Percentiles rank a stretch among this genome's conserved stretches.
Conservation (phyloP, 2,888 invertebrate genomes). For the Agriopis aurantiaria region DNA sequence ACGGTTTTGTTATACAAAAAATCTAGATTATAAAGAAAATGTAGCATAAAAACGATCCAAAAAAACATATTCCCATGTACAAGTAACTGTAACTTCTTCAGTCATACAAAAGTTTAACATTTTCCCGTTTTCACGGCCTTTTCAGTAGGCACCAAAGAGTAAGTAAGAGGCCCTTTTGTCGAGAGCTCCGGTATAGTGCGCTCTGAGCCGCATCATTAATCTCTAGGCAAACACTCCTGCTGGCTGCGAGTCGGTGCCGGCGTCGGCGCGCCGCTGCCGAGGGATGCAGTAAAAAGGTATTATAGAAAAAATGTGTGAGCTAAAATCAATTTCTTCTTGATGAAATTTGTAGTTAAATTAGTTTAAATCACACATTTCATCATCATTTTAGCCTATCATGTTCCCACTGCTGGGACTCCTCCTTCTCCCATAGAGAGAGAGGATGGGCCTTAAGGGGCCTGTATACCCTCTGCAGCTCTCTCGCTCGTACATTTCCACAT, state of each 20-base stretch:
- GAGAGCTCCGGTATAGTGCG: slow-evolving; percentile 66
- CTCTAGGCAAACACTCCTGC: slow-evolving; percentile 72
- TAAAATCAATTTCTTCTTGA: not conserved
- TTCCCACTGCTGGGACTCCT: too few species aligned
- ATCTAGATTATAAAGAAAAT: too few species aligned
- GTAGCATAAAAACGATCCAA: not conserved
- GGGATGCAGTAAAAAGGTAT: slow-evolving; percentile 47
- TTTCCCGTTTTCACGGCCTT: slow-evolving; percentile 65
- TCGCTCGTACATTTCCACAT: too few species aligned
- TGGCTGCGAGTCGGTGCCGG: slow-evolving; percentile 29
- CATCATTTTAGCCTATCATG: too few species aligned
- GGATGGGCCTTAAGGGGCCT: too few species aligned
- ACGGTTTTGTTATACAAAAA: too few species aligned
- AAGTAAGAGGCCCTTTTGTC: slow-evolving; percentile 81
- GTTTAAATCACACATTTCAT: too few species aligned
- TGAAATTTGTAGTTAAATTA: too few species aligned
- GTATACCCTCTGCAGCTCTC: too few species aligned
- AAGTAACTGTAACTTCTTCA: not conserved
- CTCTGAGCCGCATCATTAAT: slow-evolving; percentile 81
- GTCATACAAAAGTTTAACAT: slow-evolving; percentile 40
- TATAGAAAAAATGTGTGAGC: slow-evolving; percentile 30
- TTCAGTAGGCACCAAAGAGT: slow-evolving; percentile 72
- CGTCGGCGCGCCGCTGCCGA: slow-evolving; percentile 44
- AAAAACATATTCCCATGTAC: not conserved
- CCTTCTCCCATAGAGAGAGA: too few species aligned